Base-by-base conservation (phyloP, 2,888 invertebrate species). In the Ametastegia equiseti region DNA sequence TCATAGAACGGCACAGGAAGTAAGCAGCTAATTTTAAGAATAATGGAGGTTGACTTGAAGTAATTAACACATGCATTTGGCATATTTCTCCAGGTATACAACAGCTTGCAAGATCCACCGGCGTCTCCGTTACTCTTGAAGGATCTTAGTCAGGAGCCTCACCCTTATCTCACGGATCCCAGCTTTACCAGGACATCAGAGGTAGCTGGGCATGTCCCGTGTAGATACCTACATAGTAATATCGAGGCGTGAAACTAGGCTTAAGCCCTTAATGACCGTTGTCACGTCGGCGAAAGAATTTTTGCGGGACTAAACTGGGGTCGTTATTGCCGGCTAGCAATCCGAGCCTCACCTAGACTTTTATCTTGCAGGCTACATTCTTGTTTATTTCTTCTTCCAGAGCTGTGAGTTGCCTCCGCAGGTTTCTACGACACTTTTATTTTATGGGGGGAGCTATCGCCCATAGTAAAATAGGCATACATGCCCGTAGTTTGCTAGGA, bases 171-270 rank as follows among this genome's bases (percentile, higher is more conserved):
- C 82, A 83, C 88, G 39, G 91, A 91, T 83, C 90, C 91, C 2
- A 91, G 91, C 80, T 91, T 91, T 60, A 90, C 90, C 2, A 89
- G 91, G 82, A 91, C 91, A 13, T 91, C 91, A 0, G 91, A 91
- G 88, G 91, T 91, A 86, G 39, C 3, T n/a, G 36, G 33, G 36
- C 15, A 75, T 45, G 45, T 30, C 13, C 27, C 33, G 19, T 83
- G 81, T 67, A 45, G 23, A 71, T 47, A 54, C 36, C 45, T 71
- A 71, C 19, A 50, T 23, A 36, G 36, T 33, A 6, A 75, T 45
- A 71, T 42, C 71, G 15, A 47, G 45, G 13, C 15, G 15, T 45
- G 7, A 7, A 45, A 45, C 27, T 45, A 13, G 15, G 71, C 33
- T 19, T 36, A 67, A 67, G 36, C n/a, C 19, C 19, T 67, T 39